Percentiles rank a stretch among this genome's conserved stretches.
phyloP scores from a whole-genome alignment of 2,888 invertebrate species.

The Alloscopus bannaensis region DNA sequence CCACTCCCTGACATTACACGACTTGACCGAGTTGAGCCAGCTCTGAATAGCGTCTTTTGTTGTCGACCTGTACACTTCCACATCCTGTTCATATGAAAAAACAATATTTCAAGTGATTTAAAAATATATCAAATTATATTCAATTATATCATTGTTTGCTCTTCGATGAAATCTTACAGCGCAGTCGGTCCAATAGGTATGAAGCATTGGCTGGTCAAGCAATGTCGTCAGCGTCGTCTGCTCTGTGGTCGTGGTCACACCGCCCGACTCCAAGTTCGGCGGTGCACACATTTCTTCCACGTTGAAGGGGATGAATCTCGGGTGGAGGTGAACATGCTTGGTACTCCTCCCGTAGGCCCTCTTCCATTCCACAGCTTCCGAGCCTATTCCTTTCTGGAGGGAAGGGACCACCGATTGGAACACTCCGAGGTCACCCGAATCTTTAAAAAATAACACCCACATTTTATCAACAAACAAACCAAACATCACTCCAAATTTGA shows the following conservation, averaged over 20 bases:
- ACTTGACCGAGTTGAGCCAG: conserved; percentile 88
- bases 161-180: conserved; percentile 80
- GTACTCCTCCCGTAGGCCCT: conserved; percentile 91
- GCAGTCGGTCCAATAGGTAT: conserved; percentile 97
- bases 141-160: not conserved
- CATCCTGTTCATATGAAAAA: conserved; percentile 81
- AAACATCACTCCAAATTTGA: not conserved
- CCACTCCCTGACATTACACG: conserved; percentile 86
- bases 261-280: conserved; percentile 76
- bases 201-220: conserved; percentile 91
- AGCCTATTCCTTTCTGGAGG: conserved; percentile 86
- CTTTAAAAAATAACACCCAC: conserved; percentile 76
- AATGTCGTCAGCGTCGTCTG: conserved; percentile 77
- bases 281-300: conserved; percentile 79
- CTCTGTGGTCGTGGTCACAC: conserved; percentile 60
- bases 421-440: conserved; percentile 89
- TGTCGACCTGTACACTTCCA: conserved; percentile 91
- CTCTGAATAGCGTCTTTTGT: conserved; percentile 92
- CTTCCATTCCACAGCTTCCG: conserved; percentile 94
- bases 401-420: conserved; percentile 89
- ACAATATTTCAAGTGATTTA: not conserved
- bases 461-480: not conserved
- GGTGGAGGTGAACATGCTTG: conserved; percentile 85
- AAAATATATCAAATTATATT: not conserved
- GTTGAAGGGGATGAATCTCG: conserved; percentile 71